phyloP scores from a whole-genome alignment of 1,140 invertebrate genomes.

The Notospermus geniculatus region DNA sequence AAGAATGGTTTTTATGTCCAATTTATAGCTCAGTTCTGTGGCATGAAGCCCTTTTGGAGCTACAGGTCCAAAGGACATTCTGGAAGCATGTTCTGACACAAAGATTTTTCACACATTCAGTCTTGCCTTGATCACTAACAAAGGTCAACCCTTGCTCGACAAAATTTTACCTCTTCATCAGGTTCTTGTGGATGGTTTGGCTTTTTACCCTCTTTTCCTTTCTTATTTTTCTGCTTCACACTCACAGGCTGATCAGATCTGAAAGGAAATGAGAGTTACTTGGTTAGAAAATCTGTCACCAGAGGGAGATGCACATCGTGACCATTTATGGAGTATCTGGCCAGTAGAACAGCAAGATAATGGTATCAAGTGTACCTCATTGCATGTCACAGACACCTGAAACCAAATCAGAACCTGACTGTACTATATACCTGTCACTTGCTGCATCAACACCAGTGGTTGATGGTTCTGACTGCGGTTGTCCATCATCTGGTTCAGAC shows the following conservation, averaged over 20 bases:
- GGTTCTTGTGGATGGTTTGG: conserved; percentile 15
- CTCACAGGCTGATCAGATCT: neutral
- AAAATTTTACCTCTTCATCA: conserved; percentile 10
- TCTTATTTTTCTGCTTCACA: conserved; percentile 5
- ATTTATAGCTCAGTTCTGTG: too few species aligned
- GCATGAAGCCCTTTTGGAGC: too few species aligned
- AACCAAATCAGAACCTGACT: too few species aligned
- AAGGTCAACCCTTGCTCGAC: too few species aligned
- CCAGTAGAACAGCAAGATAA: too few species aligned
- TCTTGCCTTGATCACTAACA: too few species aligned
- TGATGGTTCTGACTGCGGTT: neutral
- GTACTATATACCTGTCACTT: neutral
- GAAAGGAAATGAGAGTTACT: neutral
- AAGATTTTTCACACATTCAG: too few species aligned
- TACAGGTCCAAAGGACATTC: too few species aligned
- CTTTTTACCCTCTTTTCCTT: conserved; percentile 10
- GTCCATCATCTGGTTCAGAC: neutral
- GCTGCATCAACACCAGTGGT: neutral
- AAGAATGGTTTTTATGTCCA: too few species aligned
- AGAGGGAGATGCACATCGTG: neutral
- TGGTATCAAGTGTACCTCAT: too few species aligned
- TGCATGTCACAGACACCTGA: too few species aligned
- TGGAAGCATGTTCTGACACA: too few species aligned
- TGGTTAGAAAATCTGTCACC: neutral
- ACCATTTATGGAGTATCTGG: neutral